These are phyloP conservation scores for Andrena hattorfiana DNA, from an alignment of 2,888 invertebrate species.

Conservation along the genomic window DNA sequence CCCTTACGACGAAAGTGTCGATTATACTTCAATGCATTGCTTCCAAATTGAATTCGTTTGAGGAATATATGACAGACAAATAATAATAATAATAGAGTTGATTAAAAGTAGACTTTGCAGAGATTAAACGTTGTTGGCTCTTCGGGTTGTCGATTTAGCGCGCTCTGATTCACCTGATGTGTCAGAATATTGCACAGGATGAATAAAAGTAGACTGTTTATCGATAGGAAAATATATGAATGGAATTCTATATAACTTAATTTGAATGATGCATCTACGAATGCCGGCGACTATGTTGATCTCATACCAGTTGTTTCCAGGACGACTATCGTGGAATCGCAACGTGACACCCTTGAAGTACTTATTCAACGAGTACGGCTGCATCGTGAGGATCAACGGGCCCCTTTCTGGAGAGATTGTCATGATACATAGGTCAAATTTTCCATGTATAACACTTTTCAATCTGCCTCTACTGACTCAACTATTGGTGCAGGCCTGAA, in stretches of 20 bases:
- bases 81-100: background rate
- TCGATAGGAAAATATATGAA: background rate
- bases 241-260: background rate
- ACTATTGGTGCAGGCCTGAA: constrained; percentile 86
- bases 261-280: no score
- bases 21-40: background rate
- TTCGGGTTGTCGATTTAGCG: constrained; percentile 39
- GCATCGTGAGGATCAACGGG: constrained; percentile 89
- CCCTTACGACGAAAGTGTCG: background rate
- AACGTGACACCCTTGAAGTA: constrained; percentile 84
- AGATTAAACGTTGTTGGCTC: constrained; percentile 4
- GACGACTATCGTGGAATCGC: constrained; percentile 85
- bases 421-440: constrained; percentile 84
- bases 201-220: background rate
- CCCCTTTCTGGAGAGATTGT: constrained; percentile 89
- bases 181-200: background rate
- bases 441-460: background rate
- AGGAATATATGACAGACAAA: background rate
- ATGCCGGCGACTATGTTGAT: background rate
- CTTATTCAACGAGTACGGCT: constrained; percentile 87
- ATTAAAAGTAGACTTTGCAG: background rate
- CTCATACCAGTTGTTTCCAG: constrained; percentile 60
- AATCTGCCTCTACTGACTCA: background rate
- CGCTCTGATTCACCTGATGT: background rate
- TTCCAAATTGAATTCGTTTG: background rate